phyloP scores from a whole-genome alignment of 2,888 invertebrate genomes.

The Tetragonisca angustula region DNA sequence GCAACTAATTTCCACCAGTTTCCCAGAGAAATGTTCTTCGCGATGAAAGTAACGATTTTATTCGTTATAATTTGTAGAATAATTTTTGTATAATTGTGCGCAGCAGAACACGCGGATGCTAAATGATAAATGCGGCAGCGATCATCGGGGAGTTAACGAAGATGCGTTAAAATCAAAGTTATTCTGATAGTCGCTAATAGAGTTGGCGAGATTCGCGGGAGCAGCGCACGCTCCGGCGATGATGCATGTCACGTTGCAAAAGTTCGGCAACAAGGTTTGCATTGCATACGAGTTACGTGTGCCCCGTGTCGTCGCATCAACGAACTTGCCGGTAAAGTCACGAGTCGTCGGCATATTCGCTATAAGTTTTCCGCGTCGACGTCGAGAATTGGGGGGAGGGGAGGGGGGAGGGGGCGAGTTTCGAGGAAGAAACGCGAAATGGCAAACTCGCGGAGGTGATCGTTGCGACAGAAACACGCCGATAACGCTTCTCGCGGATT shows the following conservation, averaged over 20 bases:
- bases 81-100: no score
- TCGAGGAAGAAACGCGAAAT: slow-evolving; percentile 21
- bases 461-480: slow-evolving; percentile 1
- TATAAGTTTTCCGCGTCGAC: slow-evolving; percentile 41
- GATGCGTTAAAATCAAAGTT: slow-evolving; percentile 49
- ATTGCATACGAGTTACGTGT: slow-evolving; percentile 48
- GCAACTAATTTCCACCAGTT: no score
- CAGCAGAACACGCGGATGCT: no score
- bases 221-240: slow-evolving; percentile 22
- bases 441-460: slow-evolving; percentile 12
- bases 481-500: not conserved
- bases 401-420: slow-evolving; percentile 7
- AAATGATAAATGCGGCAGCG: not conserved
- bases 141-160: slow-evolving; percentile 30
- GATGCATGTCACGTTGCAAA: slow-evolving; percentile 58
- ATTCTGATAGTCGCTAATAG: slow-evolving; percentile 50
- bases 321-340: slow-evolving; percentile 42
- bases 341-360: slow-evolving; percentile 42
- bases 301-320: slow-evolving; percentile 31
- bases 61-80: no score
- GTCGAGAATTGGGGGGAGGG: not conserved
- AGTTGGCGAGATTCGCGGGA: slow-evolving; percentile 38
- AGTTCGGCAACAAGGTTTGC: slow-evolving; percentile 60
- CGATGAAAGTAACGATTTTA: no score
- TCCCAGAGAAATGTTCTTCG: no score